A percentile compares a stretch with the other conserved stretches of the same genome.
These are phyloP conservation scores for Drosophila suzukii DNA, from an alignment of 1,140 invertebrate genomes.

Conservation along the genomic window DNA sequence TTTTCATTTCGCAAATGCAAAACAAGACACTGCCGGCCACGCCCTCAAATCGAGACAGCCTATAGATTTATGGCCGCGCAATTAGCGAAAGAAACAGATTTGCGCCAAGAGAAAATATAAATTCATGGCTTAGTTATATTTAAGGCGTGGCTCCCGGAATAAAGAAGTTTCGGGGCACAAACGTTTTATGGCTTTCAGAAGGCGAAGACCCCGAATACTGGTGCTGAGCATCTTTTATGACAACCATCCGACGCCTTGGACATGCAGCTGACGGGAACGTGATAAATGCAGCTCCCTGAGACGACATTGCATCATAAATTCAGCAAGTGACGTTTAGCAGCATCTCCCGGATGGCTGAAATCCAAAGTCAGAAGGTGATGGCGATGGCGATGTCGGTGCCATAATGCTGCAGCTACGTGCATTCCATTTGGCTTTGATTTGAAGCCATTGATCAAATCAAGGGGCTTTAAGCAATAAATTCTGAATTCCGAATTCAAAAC, in stretches of 20 bases:
- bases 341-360: conserved; percentile 4
- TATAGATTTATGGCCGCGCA: conserved; percentile 59
- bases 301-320: conserved; percentile 69
- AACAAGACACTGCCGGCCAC: conserved; percentile 68
- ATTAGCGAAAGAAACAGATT: conserved; percentile 63
- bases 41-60: conserved; percentile 60
- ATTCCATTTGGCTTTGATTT: conserved; percentile 51
- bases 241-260: conserved; percentile 68
- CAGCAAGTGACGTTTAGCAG: conserved; percentile 41
- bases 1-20: conserved; percentile 81
- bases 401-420: conserved; percentile 54
- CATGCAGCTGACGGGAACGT: conserved; percentile 67
- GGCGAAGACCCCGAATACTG: conserved; percentile 37
- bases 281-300: conserved; percentile 67
- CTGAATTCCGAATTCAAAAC: not conserved
- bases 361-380: conserved; percentile 28
- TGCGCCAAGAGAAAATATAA: conserved; percentile 18
- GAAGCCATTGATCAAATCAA: conserved; percentile 23
- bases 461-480: conserved; percentile 37
- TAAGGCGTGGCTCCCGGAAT: conserved; percentile 15
- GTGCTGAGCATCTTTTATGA: conserved; percentile 78
- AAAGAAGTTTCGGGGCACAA: conserved; percentile 17
- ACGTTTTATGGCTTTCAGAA: conserved; percentile 51
- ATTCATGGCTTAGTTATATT: conserved; percentile 31
- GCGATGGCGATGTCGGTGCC: conserved; percentile 24